Conservation (phyloP, 2,797 vertebrate species). For the Caiman crocodilus region DNA sequence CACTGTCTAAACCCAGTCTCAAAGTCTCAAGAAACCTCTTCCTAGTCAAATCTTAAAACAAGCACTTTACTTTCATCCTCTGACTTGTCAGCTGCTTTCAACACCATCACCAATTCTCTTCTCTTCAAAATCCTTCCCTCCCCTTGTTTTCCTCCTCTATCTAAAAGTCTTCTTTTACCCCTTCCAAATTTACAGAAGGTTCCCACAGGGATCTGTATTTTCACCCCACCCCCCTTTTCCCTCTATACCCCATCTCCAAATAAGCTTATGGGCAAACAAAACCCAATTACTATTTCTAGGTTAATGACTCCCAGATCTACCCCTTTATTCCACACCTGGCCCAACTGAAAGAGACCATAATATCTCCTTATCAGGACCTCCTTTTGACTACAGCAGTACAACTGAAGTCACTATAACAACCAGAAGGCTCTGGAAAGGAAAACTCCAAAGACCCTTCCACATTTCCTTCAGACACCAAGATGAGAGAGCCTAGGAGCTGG, state of each 20-base stretch:
- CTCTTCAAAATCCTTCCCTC: not conserved
- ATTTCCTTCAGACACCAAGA: not conserved
- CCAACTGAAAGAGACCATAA: too few species aligned
- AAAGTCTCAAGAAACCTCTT: not conserved
- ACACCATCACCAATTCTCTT: not conserved
- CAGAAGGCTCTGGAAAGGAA: not conserved
- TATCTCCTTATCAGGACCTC: too few species aligned
- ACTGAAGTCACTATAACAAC: not conserved
- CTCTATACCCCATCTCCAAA: not conserved
- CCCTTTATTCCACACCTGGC: too few species aligned
- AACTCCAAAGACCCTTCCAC: not conserved
- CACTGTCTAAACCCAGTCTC: not conserved
- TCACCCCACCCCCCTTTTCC: not conserved
- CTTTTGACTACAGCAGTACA: not conserved
- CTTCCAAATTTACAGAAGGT: not conserved
- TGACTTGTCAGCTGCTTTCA: not conserved
- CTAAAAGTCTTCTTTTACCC: not conserved
- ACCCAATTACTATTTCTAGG: not conserved
- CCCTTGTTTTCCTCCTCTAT: not conserved
- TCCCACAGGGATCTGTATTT: not conserved
- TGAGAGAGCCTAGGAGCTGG: not conserved
- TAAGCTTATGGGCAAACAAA: not conserved
- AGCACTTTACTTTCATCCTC: not conserved
- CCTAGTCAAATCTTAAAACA: not conserved
- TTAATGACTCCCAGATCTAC: not conserved